These are phyloP conservation scores for Dicerorhinus sumatrensis DNA, from an alignment of 2,113 vertebrate species.

Conservation along the genomic window DNA sequence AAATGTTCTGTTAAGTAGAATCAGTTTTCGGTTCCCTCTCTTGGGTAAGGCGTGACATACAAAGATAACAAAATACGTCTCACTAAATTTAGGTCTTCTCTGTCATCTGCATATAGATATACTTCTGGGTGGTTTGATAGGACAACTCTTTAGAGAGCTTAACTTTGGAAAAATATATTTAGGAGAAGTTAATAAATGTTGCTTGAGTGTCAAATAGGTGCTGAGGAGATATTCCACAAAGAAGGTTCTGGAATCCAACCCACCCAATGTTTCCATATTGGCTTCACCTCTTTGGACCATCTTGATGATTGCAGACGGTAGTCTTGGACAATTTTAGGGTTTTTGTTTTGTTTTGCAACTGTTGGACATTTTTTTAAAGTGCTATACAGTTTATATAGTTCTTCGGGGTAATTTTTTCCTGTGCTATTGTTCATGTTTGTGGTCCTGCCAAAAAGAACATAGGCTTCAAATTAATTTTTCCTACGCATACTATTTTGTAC, in stretches of 20 bases:
- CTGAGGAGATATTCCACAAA: not conserved
- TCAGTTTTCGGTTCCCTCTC: slow-evolving; percentile 26
- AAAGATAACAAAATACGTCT: not conserved
- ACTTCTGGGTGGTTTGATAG: not conserved
- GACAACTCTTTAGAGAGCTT: not conserved
- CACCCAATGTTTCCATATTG: not conserved
- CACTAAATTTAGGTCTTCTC: not conserved
- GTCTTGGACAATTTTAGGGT: slow-evolving; percentile 18
- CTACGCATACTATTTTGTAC: not conserved
- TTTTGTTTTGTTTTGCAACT: slow-evolving; percentile 56
- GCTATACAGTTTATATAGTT: slow-evolving; percentile 23
- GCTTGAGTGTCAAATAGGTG: not conserved
- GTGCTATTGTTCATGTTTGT: slow-evolving; percentile 36
- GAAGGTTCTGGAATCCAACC: not conserved
- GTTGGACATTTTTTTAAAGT: not conserved
- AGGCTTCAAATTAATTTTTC: slow-evolving; percentile 62
- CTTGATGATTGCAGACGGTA: not conserved
- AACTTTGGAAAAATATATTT: slow-evolving; percentile 5
- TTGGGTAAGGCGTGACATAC: not conserved
- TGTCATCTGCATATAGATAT: not conserved
- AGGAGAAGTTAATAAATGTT: slow-evolving; percentile 34
- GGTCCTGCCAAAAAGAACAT: slow-evolving; percentile 50
- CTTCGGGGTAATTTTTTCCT: slow-evolving; percentile 48
- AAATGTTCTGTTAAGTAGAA: not conserved
- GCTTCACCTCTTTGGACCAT: not conserved